Evolutionary conservation across 92 coral and sea anemone genomes (phyloP).

Genomic region (Ricordea florida): DNA sequence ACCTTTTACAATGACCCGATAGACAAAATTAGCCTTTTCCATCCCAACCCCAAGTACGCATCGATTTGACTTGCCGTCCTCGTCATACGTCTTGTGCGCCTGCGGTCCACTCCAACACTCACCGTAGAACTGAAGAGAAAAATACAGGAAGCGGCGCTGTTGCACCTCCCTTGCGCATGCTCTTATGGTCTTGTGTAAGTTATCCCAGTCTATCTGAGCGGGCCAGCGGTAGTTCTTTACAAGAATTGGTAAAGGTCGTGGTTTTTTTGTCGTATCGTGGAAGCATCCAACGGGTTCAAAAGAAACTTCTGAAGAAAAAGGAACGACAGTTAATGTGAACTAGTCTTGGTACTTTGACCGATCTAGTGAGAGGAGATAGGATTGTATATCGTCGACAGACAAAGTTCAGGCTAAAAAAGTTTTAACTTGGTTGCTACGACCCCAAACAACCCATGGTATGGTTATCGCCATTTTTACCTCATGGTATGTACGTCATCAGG

Average conservation of each 20-base stretch:
- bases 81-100: constrained; percentile 46
- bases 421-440: too few species aligned
- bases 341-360: background rate
- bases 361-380: too few species aligned
- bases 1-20: constrained; percentile 32
- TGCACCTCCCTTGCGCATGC: constrained; percentile 68
- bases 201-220: constrained; percentile 36
- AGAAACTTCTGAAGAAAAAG: background rate
- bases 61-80: constrained; percentile 37
- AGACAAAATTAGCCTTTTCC: constrained; percentile 40
- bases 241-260: constrained; percentile 54
- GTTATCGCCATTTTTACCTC: too few species aligned
- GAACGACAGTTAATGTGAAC: background rate
- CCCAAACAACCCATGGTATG: too few species aligned
- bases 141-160: constrained; percentile 58
- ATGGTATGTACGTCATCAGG: too few species aligned
- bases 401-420: too few species aligned
- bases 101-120: constrained; percentile 86
- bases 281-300: constrained; percentile 61
- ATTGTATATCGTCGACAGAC: too few species aligned
- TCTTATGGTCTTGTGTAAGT: constrained; percentile 47
- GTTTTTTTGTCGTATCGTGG: constrained; percentile 2
- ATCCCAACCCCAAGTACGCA: constrained; percentile 51
- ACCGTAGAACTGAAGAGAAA: constrained; percentile 77
- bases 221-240: constrained; percentile 39